Base-by-base conservation (phyloP, 2,113 vertebrate species). In the Scalopus aquaticus region DNA sequence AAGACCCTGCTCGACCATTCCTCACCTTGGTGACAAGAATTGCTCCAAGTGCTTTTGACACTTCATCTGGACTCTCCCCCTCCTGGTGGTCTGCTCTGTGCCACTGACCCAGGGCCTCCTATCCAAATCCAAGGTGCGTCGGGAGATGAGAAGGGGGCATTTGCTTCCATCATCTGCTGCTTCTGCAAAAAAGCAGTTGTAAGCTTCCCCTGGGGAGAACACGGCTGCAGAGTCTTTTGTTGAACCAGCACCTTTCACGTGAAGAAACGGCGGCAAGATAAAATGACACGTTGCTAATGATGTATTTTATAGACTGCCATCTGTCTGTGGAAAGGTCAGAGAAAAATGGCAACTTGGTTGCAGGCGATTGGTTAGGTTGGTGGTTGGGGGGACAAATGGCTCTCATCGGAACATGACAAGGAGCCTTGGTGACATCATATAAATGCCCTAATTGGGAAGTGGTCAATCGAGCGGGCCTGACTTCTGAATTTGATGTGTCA, bases 401-500 rank as follows among this genome's bases (percentile, higher is more conserved):
- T 98, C 97, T 98, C 98, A 97, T 98, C 98, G 96, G 97, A 98
- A 98, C 98, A 98, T 99, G 98, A 99, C 98, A 98, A 98, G 98
- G 98, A 97, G 97, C 96, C 97, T 97, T 97, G 97, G 99, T 99
- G 99, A 99, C 99, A 99, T 99, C 99, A 99, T 99, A 99, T 99
- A 99, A 99, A 99, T 99, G 99, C 99, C 99, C 99, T 99, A 99
- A 99, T 99, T 99, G 99, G 99, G 99, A 99, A 98, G 98, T 99
- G 97, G 99, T 99, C 99, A 99, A 99, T 99, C 98, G 99, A 99
- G 98, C 97, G 96, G 98, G 97, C 96, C 98, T 98, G 98, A 98
- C 98, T 99, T 98, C 49, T 97, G 98, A 98, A 98, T 98, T 99
- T 99, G 99, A 99, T 99, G 99, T 99, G 99, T 99, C 99, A 99